Conservation (phyloP, 2,113 vertebrate species). For the Phasianus colchicus region DNA sequence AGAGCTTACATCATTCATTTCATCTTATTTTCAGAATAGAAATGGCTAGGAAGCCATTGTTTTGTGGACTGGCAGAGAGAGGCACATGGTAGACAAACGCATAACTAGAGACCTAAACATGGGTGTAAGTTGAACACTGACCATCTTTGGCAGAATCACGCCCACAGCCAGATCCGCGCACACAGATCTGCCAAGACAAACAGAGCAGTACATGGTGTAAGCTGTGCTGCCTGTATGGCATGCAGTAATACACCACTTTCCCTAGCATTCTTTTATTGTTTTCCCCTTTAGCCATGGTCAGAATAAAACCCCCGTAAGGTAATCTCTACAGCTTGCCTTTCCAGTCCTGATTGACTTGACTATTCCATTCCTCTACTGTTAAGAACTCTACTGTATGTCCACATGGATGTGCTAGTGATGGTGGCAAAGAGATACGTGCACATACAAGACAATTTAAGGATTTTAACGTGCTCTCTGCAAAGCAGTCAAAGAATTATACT, state of each 20-base stretch:
- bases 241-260: slow-evolving; percentile 62
- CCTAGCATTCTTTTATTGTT: not conserved
- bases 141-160: slow-evolving; percentile 71
- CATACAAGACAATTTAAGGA: not conserved
- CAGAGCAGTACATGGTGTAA: slow-evolving; percentile 72
- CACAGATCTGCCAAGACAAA: slow-evolving; percentile 77
- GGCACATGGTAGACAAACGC: slow-evolving; percentile 68
- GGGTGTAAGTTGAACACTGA: slow-evolving; percentile 70
- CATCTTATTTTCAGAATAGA: not conserved
- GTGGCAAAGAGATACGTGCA: not conserved
- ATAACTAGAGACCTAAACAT: slow-evolving; percentile 71
- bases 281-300: not conserved
- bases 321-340: not conserved
- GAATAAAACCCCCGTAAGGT: not conserved
- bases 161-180: slow-evolving; percentile 71
- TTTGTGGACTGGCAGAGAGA: slow-evolving; percentile 68
- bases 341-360: not conserved
- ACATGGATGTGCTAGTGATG: not conserved
- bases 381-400: not conserved
- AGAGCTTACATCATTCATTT: not conserved
- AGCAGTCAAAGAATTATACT: not conserved
- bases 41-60: slow-evolving; percentile 50
- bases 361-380: not conserved
- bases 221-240: slow-evolving; percentile 65
- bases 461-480: not conserved